phyloP scores from a whole-genome alignment of 2,113 vertebrate genomes.

The Mus spicilegus region DNA sequence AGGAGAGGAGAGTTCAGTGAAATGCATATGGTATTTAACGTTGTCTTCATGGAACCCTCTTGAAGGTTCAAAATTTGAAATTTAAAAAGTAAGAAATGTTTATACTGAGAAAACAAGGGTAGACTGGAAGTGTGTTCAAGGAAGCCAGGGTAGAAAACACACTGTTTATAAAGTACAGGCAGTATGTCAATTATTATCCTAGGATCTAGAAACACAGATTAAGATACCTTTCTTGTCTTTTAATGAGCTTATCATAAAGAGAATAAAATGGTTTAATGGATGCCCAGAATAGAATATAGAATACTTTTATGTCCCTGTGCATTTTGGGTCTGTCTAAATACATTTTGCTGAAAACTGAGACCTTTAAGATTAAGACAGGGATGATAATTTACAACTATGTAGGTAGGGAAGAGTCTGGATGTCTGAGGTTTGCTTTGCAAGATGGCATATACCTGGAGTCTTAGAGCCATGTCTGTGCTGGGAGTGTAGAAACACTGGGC shows the following conservation, averaged over 20 bases:
- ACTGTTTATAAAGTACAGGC: not conserved
- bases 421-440: not conserved
- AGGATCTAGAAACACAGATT: not conserved
- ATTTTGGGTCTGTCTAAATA: not conserved
- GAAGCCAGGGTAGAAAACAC: not conserved
- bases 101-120: not conserved
- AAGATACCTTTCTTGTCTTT: not conserved
- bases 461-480: not conserved
- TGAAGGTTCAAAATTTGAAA: not conserved
- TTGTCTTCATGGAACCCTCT: not conserved
- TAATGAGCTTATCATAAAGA: not conserved
- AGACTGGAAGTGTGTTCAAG: not conserved
- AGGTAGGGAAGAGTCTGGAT: not conserved
- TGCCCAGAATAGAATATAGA: not conserved
- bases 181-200: not conserved
- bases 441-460: not conserved
- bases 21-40: not conserved
- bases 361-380: not conserved
- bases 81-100: not conserved
- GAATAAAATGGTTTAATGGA: not conserved
- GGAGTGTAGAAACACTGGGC: not conserved
- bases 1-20: not conserved
- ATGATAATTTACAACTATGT: not conserved
- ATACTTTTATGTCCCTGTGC: not conserved
- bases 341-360: not conserved